phyloP scores from a whole-genome alignment of 2,113 vertebrate species.

The Craseonycteris thonglongyai region DNA sequence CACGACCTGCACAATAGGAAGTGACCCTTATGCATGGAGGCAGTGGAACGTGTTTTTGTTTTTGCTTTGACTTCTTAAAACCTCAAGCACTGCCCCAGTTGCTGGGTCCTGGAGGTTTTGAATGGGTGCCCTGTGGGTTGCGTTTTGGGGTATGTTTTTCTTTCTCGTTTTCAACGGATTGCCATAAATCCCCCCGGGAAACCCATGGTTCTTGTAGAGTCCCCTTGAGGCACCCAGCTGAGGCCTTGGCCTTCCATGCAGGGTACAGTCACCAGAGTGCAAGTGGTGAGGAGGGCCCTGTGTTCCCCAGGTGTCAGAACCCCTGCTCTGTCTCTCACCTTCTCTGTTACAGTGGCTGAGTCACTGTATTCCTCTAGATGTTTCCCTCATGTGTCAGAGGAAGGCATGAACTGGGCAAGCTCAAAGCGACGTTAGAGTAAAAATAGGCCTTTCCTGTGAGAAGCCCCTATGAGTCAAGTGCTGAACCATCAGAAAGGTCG shows the following conservation, averaged over 20 bases:
- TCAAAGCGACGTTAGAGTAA: background rate
- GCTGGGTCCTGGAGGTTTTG: background rate
- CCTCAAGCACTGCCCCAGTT: background rate
- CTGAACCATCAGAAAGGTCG: background rate
- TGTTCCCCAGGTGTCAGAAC: background rate
- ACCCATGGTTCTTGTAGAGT: fast-evolving
- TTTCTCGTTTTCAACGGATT: background rate
- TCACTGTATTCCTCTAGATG: background rate
- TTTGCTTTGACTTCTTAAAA: background rate
- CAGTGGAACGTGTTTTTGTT: background rate
- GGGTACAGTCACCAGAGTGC: background rate
- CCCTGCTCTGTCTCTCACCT: fast-evolving
- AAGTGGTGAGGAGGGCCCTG: fast-evolving
- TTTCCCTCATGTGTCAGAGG: background rate
- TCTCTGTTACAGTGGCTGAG: fast-evolving
- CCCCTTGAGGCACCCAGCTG: background rate
- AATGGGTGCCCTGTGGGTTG: background rate
- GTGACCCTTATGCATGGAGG: background rate
- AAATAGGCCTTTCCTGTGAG: background rate
- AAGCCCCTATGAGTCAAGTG: background rate
- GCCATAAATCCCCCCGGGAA: background rate
- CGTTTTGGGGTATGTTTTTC: background rate
- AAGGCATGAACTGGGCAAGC: background rate
- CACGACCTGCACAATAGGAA: background rate
- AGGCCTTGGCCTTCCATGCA: background rate